A percentile compares a stretch with the other conserved stretches of the same genome.
phyloP scores from a whole-genome alignment of 2,888 invertebrate genomes.

The Sinohyriopsis cumingii region DNA sequence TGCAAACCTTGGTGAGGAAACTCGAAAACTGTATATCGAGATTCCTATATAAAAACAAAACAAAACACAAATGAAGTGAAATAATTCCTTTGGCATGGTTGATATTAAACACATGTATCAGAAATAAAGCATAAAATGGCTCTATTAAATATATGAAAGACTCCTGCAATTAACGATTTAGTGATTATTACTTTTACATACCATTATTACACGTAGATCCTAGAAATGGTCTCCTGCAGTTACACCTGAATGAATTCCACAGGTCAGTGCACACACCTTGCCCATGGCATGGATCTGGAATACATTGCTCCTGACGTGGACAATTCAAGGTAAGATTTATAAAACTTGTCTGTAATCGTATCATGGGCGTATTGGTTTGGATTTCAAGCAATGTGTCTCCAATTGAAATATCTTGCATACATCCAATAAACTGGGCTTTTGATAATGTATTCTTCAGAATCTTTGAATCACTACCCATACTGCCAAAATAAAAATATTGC shows the following conservation, averaged over 20 bases:
- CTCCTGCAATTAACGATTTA: too few relatives aligned
- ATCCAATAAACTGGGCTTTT: constrained; percentile 82
- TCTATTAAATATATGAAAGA: too few relatives aligned
- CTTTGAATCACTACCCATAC: constrained; percentile 8
- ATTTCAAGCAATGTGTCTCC: constrained; percentile 83
- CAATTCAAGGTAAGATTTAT: constrained; percentile 77
- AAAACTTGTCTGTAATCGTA: constrained; percentile 61
- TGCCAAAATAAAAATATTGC: constrained; percentile 25
- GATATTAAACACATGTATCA: too few relatives aligned
- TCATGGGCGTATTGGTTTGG: constrained; percentile 19
- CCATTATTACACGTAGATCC: constrained; percentile 91
- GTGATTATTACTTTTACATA: constrained; percentile 71
- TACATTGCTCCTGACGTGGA: constrained; percentile 80
- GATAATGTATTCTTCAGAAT: constrained; percentile 19
- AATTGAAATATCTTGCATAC: constrained; percentile 89
- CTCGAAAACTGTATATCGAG: too few relatives aligned
- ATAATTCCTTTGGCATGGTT: too few relatives aligned
- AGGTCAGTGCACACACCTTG: constrained; percentile 83
- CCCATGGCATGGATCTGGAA: constrained; percentile 78
- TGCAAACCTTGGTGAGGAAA: too few relatives aligned
- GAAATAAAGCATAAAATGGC: too few relatives aligned
- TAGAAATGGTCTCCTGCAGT: constrained; percentile 88
- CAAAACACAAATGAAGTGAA: too few relatives aligned
- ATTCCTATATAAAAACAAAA: too few relatives aligned
- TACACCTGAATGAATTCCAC: constrained; percentile 90